Evolutionary conservation across 1,140 invertebrate species (phyloP), one percentile per base, ranked within the genome.

Genomic region (Bacillus rossius): DNA sequence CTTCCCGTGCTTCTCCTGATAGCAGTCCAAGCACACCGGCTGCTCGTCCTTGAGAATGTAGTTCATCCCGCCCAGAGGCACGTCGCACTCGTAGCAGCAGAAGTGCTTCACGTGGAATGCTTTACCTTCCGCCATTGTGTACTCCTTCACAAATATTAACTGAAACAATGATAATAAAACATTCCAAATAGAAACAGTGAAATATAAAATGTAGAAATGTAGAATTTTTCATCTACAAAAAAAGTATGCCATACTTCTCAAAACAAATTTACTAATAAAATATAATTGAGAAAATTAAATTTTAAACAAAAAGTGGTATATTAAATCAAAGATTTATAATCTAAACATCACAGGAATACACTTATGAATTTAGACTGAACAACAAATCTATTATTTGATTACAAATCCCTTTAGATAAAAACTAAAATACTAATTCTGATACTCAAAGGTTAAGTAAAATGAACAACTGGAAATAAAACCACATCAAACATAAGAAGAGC

Each of bases 51-150:
- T 87, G 7, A 86, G 82, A 37, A 90, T 83, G 70, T 93, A 93
- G 64, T 91, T 84, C 67, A 87, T 80, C 0, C 88, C 89, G 43
- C 87, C 91, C 42, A 93, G 74, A 1, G 88, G 88, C 13, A 80
- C 77, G 68, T 93, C 91, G 69, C 91, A 94, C 59, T 91, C 83
- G 72, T 88, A 90, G 67, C 91, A 93, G 66, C 89, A 92, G 70
- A 93, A 93, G 71, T 93, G 91, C 64, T 91, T 86, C n/a, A 92
- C 81, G 68, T 94, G 91, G 69, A 88, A 93, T 19, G 85, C 86
- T 53, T 84, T 80, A 1, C 84, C 86, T 69, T 93, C 91, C 2
- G 91, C 89, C 1, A 88, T 81, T 5, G 90, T 93, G 69, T 92
- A 93, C 48, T 89, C 86, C 63, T 87, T 81, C 3, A 88, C 86